These are phyloP conservation scores for Felis chaus DNA, from an alignment of 2,113 vertebrate genomes.

Conservation along the genomic window DNA sequence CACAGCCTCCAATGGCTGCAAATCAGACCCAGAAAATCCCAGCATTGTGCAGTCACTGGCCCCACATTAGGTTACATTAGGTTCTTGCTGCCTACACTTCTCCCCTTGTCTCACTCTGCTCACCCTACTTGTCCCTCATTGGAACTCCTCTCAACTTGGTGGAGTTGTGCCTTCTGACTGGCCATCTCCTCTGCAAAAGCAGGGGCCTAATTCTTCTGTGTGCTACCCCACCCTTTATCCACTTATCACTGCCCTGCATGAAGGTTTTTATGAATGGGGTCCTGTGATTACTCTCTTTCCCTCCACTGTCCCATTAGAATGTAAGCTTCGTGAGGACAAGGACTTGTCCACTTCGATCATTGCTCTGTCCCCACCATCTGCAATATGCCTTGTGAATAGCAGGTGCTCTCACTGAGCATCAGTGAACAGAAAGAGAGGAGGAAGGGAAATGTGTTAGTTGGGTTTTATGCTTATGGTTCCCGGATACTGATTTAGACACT, in stretches of 20 bases:
- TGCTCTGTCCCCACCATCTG: not conserved
- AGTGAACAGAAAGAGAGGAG: not conserved
- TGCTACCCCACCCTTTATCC: accelerated
- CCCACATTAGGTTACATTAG: not conserved
- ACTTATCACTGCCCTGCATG: not conserved
- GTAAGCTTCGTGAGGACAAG: not conserved
- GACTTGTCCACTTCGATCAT: not conserved
- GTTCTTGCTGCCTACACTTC: accelerated
- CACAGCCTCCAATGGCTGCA: not conserved
- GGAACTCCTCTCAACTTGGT: not conserved
- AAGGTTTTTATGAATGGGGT: not conserved
- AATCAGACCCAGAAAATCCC: not conserved
- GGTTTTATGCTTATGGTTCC: not conserved
- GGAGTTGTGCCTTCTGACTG: not conserved
- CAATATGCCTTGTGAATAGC: not conserved
- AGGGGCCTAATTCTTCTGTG: not conserved
- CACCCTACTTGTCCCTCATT: not conserved
- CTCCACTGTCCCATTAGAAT: not conserved
- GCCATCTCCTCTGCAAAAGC: not conserved
- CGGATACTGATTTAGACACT: not conserved
- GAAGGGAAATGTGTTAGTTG: not conserved
- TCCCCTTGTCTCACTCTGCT: not conserved
- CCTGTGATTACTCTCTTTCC: not conserved
- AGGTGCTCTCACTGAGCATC: not conserved
- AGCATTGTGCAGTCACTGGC: not conserved